These are phyloP conservation scores for Patella depressa DNA, from an alignment of 2,888 invertebrate species.

Conservation along the genomic window DNA sequence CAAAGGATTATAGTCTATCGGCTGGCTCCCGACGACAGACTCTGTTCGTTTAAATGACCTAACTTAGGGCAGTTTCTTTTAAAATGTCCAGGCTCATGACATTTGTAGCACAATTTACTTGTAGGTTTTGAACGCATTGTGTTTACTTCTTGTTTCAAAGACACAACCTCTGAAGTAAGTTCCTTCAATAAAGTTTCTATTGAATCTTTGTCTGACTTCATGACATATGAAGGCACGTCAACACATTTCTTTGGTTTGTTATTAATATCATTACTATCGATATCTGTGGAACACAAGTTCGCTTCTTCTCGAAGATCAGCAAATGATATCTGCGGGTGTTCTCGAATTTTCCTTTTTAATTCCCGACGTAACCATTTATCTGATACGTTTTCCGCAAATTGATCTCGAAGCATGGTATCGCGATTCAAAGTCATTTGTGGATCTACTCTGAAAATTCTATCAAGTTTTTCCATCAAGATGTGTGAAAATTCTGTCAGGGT, in stretches of 20 bases:
- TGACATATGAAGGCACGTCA: neutral
- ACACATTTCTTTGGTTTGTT: neutral
- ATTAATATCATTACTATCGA: neutral
- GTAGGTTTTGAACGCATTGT: neutral
- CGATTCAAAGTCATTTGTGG: neutral
- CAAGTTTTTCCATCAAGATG: neutral
- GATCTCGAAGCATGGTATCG: neutral
- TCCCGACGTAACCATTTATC: neutral
- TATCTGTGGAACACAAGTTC: neutral
- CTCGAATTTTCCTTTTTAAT: neutral
- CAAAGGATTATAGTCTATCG: too few relatives aligned
- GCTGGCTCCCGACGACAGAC: too few relatives aligned
- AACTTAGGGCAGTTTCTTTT: neutral
- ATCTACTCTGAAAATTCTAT: neutral
- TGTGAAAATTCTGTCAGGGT: neutral
- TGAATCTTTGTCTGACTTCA: neutral
- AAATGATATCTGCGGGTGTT: neutral
- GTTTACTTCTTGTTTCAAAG: conserved; percentile 1
- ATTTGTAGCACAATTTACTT: neutral
- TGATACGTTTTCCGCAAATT: neutral
- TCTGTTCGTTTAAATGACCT: neutral
- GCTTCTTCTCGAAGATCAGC: neutral
- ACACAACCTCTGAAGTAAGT: neutral
- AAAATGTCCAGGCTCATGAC: neutral
- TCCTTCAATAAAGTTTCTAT: neutral